Evolutionary conservation across 2,888 invertebrate genomes (phyloP).

Genomic region (Eilema sororculum): DNA sequence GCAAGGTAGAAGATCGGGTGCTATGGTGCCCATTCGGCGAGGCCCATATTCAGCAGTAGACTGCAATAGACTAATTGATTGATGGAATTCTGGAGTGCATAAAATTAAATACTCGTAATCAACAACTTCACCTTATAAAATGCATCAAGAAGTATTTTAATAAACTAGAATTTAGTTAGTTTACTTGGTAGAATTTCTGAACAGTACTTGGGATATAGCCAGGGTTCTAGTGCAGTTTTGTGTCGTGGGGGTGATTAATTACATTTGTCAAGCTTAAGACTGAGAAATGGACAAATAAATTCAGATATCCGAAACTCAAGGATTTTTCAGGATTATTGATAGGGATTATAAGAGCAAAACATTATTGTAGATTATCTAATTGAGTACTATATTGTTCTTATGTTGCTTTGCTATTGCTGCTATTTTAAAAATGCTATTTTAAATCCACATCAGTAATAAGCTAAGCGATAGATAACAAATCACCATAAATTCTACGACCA

Average conservation of each 20-base stretch:
- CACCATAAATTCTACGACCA: too few relatives aligned
- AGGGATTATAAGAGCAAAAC: not conserved
- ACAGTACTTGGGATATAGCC: not conserved
- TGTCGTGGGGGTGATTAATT: not conserved
- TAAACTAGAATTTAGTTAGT: not conserved
- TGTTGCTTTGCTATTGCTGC: too few relatives aligned
- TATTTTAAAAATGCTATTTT: too few relatives aligned
- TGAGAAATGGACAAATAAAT: not conserved
- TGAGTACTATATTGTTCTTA: too few relatives aligned
- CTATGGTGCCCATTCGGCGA: too few relatives aligned
- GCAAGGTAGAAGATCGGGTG: too few relatives aligned
- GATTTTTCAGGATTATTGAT: not conserved
- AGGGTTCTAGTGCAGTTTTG: not conserved
- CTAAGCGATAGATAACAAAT: too few relatives aligned
- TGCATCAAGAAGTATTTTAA: not conserved
- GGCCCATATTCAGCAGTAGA: too few relatives aligned
- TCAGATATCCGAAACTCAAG: not conserved
- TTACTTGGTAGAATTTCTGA: not conserved
- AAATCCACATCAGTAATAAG: too few relatives aligned
- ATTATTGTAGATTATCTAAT: too few relatives aligned
- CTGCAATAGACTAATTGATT: too few relatives aligned
- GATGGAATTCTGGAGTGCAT: not conserved
- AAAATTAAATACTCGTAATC: not conserved
- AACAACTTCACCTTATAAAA: not conserved
- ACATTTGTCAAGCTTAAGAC: not conserved